Conservation (phyloP, 2,888 invertebrate species). For the Asteroscopus sphinx region DNA sequence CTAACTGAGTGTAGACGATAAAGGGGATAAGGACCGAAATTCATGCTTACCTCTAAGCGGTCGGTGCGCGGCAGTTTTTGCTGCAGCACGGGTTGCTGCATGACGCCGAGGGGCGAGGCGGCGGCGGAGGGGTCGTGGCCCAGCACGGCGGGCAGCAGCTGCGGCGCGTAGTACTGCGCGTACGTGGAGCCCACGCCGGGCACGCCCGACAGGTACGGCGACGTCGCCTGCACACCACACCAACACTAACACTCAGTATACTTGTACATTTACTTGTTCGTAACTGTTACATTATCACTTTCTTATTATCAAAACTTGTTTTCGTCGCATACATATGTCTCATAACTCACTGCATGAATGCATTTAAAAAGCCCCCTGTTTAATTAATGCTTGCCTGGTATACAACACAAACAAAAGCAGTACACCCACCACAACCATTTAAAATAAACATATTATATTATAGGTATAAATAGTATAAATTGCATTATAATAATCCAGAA, state of each 20-base stretch:
- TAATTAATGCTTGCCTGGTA: constrained; percentile 44
- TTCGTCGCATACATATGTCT: constrained; percentile 2
- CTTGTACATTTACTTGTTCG: constrained; percentile 49
- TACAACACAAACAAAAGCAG: constrained; percentile 50
- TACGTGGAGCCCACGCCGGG: constrained; percentile 97
- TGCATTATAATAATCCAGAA: constrained; percentile 32
- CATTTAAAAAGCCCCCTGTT: constrained; percentile 39
- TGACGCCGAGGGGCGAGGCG: constrained; percentile 95
- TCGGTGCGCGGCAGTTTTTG: constrained; percentile 98
- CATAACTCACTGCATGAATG: constrained; percentile 18
- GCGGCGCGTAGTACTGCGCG: constrained; percentile 97
- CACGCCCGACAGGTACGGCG: constrained; percentile 97
- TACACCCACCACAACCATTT: constrained; percentile 41
- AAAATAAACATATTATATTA: too few relatives aligned
- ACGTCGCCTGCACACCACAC: constrained; percentile 92
- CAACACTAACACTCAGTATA: constrained; percentile 57
- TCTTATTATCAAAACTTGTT: constrained; percentile 33
- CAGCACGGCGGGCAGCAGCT: constrained; percentile 97
- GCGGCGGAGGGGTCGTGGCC: constrained; percentile 95
- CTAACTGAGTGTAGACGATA: constrained; percentile 63
- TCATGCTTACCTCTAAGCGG: constrained; percentile 96
- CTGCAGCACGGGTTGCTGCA: constrained; percentile 96
- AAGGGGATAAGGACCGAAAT: constrained; percentile 50
- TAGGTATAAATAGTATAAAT: constrained; percentile 24
- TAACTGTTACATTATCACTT: constrained; percentile 23